phyloP scores from a whole-genome alignment of 2,797 vertebrate species.

The Gambusia yucatana region DNA sequence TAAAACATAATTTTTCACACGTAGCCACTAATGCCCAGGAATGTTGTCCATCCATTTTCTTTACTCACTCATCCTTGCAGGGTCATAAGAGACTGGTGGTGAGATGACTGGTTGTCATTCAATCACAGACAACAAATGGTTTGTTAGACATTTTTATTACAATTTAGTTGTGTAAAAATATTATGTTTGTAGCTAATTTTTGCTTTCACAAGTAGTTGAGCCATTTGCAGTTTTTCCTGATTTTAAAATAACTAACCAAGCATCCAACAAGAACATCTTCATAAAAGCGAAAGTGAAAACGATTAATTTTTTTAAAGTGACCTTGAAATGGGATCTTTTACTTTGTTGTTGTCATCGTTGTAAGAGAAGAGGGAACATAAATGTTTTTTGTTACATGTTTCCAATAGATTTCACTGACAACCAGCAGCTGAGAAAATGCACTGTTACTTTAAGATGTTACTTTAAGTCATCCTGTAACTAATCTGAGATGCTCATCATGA shows the following conservation, averaged over 20 bases:
- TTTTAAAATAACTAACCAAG: background rate
- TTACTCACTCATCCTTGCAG: background rate
- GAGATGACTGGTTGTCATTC: background rate
- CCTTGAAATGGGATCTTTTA: background rate
- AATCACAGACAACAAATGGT: background rate
- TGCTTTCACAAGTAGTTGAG: background rate
- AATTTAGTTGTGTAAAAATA: background rate
- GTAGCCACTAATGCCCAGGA: background rate
- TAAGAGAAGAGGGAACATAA: background rate
- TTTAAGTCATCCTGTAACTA: background rate
- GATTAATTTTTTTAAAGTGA: background rate
- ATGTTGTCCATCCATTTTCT: background rate
- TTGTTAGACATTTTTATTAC: background rate
- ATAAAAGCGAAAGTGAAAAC: background rate
- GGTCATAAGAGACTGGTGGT: background rate
- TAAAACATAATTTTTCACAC: background rate
- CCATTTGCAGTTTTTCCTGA: background rate
- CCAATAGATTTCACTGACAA: background rate
- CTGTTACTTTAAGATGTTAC: conserved; percentile 4
- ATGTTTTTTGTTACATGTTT: conserved; percentile 4
- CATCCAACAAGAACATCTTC: background rate
- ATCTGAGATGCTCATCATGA: conserved; percentile 8
- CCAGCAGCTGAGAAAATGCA: background rate
- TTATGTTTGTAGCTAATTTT: background rate
- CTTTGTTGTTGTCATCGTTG: background rate